Evolutionary conservation across 2,113 vertebrate species (phyloP), one percentile per base, ranked within the genome.

Genomic region (Gymnogyps californianus): DNA sequence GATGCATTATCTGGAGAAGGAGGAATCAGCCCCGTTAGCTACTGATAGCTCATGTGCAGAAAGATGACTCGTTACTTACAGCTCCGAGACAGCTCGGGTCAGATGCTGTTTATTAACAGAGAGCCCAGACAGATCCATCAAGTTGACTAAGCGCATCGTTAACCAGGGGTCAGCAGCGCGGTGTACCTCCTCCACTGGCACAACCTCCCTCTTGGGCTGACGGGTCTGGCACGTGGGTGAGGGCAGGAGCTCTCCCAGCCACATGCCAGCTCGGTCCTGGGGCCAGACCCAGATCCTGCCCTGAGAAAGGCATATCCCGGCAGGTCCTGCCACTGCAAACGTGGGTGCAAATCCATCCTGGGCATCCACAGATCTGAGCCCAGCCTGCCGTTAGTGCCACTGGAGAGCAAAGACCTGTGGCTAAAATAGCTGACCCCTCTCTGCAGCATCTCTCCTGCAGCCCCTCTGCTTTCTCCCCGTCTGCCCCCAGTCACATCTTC

Each of bases 121-220:
- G 32, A 70, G 34, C 75, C 49, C 67, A 77, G 83, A 91, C 51
- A 75, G 72, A 59, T 59, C 51, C 38, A 22, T 87, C 55, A 75
- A 8, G 28, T 13, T 92, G 82, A 92, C 13, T 5, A 38, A 84
- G 69, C 0, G 2, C 15, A 2, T 7, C 7, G 3, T 46, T 25
- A 62, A 17, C 3, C 1, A 0, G 9, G 54, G 64, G 12, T 29
- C 62, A 49, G 47, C 0, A 4, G 34, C 0, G 0, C 0, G 2
- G 6, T 14, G 47, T 29, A 11, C 34, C 32, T 57, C 40, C 64
- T 49, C 59, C 2, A 2, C 32, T 80, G 62, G 91, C 62, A 62
- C 36, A 0, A 0, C 26, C 29, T 49, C 36, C 49, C 11, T 10
- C 44, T 16, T 0, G 0, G 11, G 40, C 16, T 19, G 49, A 42